Evolutionary conservation across 2,888 invertebrate genomes (phyloP).

Genomic region (Drosophila nr. perissopoda): DNA sequence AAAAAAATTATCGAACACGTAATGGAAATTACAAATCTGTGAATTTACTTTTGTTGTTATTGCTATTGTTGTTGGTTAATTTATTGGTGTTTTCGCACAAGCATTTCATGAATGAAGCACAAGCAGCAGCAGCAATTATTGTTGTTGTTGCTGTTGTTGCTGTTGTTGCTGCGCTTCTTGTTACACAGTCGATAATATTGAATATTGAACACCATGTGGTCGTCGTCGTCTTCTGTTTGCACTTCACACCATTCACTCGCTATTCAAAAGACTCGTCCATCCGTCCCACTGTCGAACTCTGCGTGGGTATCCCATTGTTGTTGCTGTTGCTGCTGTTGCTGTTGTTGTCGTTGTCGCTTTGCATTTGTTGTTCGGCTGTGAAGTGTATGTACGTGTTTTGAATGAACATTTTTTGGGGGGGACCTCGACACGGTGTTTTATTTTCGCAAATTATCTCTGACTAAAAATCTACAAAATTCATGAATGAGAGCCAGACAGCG

Average conservation of each 20-base stretch:
- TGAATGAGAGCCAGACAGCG: slow-evolving; percentile 62
- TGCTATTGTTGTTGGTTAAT: slow-evolving; percentile 27
- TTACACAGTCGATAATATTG: slow-evolving; percentile 66
- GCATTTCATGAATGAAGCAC: slow-evolving; percentile 69
- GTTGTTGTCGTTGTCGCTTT: slow-evolving; percentile 48
- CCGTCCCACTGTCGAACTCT: slow-evolving; percentile 13
- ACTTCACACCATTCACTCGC: slow-evolving; percentile 56
- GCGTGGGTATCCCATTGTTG: slow-evolving; percentile 36
- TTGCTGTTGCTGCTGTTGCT: slow-evolving; percentile 9
- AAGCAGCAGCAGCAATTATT: slow-evolving; percentile 16
- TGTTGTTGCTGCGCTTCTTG: slow-evolving; percentile 29
- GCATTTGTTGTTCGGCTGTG: slow-evolving; percentile 55
- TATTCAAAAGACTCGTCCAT: slow-evolving; percentile 24
- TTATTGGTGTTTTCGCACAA: slow-evolving; percentile 55
- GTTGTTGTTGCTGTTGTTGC: slow-evolving; percentile 22
- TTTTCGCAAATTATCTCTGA: slow-evolving; percentile 68
- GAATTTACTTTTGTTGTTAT: slow-evolving; percentile 21
- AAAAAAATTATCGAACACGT: slow-evolving; percentile 34
- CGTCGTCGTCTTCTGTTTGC: slow-evolving; percentile 45
- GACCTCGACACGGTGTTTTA: slow-evolving; percentile 45
- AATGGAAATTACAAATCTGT: slow-evolving; percentile 56
- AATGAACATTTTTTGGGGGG: slow-evolving; percentile 57
- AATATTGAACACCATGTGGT: slow-evolving; percentile 61
- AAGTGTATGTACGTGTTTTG: slow-evolving; percentile 68
- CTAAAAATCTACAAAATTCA: slow-evolving; percentile 71